These are phyloP conservation scores for Suncus etruscus DNA, from an alignment of 2,113 vertebrate genomes.

Conservation along the genomic window DNA sequence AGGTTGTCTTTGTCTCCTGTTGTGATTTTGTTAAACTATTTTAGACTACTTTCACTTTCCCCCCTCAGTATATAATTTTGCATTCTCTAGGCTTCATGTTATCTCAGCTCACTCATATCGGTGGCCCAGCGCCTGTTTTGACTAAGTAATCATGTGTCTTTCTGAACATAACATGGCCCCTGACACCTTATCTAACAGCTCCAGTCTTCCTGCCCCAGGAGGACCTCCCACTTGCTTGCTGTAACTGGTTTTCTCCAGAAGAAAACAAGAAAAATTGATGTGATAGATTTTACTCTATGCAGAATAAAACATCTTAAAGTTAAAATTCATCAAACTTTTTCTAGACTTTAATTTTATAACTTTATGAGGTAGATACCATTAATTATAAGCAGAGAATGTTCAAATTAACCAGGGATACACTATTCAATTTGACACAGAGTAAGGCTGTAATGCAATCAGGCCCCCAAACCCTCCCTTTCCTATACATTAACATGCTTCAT, in stretches of 20 bases:
- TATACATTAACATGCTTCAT: not conserved
- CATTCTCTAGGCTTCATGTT: not conserved
- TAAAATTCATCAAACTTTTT: conserved; percentile 26
- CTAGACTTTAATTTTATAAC: conserved; percentile 36
- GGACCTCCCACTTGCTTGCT: conserved; percentile 70
- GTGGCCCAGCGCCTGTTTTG: conserved; percentile 63
- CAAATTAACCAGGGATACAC: not conserved
- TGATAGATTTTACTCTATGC: conserved; percentile 5
- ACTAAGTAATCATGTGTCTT: conserved; percentile 72
- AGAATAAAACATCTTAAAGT: conserved; percentile 36
- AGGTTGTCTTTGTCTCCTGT: not conserved
- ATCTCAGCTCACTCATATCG: conserved; percentile 14
- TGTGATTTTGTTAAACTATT: conserved; percentile 56
- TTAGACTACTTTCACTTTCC: conserved; percentile 52
- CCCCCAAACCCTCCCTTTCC: not conserved
- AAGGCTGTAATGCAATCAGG: not conserved
- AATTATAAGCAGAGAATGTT: conserved; percentile 30
- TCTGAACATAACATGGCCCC: conserved; percentile 51
- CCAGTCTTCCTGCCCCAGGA: conserved; percentile 77
- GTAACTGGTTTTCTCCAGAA: conserved; percentile 76
- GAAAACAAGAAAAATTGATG: conserved; percentile 71
- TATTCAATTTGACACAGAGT: not conserved
- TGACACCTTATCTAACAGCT: conserved; percentile 82
- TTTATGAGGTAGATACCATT: not conserved
- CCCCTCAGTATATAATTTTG: conserved; percentile 40